Evolutionary conservation across 1,140 invertebrate genomes (phyloP), one percentile per base, ranked within the genome.

Genomic region (Zaprionus inermis): DNA sequence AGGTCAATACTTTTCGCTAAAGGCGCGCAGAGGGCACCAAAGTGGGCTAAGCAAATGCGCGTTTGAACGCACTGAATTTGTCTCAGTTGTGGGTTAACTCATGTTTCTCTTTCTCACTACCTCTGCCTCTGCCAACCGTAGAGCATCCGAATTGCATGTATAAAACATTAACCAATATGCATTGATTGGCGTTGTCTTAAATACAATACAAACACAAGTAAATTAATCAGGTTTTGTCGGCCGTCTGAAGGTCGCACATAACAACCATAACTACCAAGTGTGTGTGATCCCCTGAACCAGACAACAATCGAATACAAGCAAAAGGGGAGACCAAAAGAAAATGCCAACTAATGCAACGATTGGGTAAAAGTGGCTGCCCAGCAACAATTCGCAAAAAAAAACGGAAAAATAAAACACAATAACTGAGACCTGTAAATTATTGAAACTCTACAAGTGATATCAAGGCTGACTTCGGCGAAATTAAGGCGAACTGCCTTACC

Each of bases 21-120:
- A n/a, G n/a, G n/a, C n/a, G n/a, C n/a, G n/a, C n/a, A n/a, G n/a
- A n/a, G n/a, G n/a, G 18, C 44, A 56, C 20, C 44, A 60, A 88
- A 86, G 77, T 86, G 68, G 81, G 81, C 79, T 86, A 85, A 72
- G 75, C 67, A 86, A 85, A 85, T 85, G 85, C 75, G 75, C 61
- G 54, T 24, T 44, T 56, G 64, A 11, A 54, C 69, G 72, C 68
- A 70, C 72, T 72, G 76, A 76, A 70, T 81, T 86, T 66, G 61
- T 63, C 71, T 82, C 73, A 65, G 32, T n/a, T 49, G 16, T 49
- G 44, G 18, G 44, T 49, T 49, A 49, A 22, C 18, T 20, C 20
- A 22, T 49, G 16, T n/a, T 28, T 30, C 38, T 44, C 36, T 41
- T n/a, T 41, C n/a, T 7, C 38, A 9, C n/a, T 44, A n/a, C 1